Base-by-base conservation (phyloP, 2,888 invertebrate species). In the Nomada lathburiana region DNA sequence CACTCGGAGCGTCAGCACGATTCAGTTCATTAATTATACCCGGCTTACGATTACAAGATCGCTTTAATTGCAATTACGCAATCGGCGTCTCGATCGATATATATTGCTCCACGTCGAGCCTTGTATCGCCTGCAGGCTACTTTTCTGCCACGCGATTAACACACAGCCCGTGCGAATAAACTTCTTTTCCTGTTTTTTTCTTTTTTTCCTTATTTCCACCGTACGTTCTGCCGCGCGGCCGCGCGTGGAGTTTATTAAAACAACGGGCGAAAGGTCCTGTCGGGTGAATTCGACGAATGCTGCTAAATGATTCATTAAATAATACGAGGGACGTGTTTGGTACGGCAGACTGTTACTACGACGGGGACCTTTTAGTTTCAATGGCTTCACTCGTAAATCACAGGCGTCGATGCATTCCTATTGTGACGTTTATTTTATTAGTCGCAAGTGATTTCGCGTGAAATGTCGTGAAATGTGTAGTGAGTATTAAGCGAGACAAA, bases 11-110 rank as follows among this genome's bases (percentile, higher is more conserved):
- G 89, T 90, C 88, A 82, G 88, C 90, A 89, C 89, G 91, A 90
- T 89, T 90, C 87, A 85, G 87, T 91, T 91, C 91, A 91, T 92
- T 92, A 92, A 91, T 92, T 92, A 91, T 88, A 89, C 87, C 80
- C 83, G 85, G 83, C 88, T 89, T 88, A 89, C 90, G 87, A 87
- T 89, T 90, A 89, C 86, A 87, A 86, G 89, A 89, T 91, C 87
- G 83, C 86, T 88, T 92, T 91, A 91, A 92, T 92, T 92, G 89
- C 91, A 89, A 91, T 92, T 91, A 89, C 88, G 83, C 87, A 91
- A 90, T 90, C 88, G 84, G 74, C 73, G 71, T 52, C 55, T 55
- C 84, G 84, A 87, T 87, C 87, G 87, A 87, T 87, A 86, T 84
- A 87, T 78, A 78, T 82, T 73, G 72, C 67, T 44, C 44, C 60